Percentiles rank a stretch among this genome's conserved stretches.
Conservation (phyloP, 2,797 vertebrate species). For the Tadarida brasiliensis region DNA sequence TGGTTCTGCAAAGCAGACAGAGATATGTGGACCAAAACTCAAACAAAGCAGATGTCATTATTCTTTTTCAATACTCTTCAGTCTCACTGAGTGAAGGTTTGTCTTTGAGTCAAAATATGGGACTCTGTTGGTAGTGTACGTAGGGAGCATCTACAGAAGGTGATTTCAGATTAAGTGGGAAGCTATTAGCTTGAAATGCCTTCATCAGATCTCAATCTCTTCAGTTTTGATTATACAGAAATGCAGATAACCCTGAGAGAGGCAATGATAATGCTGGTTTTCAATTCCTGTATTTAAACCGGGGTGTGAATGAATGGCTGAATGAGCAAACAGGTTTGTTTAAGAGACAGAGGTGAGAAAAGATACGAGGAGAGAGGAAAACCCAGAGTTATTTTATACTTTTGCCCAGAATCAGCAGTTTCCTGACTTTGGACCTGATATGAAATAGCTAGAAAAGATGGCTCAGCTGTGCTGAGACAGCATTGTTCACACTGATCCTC, state of each 20-base stretch:
- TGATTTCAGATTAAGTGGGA: neutral
- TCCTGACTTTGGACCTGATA: neutral
- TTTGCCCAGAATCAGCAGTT: neutral
- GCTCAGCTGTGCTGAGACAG: neutral
- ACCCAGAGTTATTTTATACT: neutral
- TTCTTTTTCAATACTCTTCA: neutral
- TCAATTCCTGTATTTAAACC: neutral
- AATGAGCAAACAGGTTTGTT: neutral
- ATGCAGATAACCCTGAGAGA: neutral
- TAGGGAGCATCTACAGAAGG: neutral
- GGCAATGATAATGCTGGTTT: neutral
- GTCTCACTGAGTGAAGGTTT: neutral
- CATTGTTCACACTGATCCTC: neutral
- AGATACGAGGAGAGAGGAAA: neutral
- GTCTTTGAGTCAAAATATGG: neutral
- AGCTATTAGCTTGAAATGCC: neutral
- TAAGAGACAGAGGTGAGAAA: neutral
- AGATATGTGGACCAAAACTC: neutral
- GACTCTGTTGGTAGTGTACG: neutral
- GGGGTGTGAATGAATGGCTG: neutral
- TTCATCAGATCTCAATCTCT: neutral
- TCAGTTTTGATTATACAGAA: neutral
- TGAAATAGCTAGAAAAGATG: neutral
- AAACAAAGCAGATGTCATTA: neutral
- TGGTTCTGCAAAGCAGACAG: constrained; percentile 5